Conservation (phyloP, 2,888 invertebrate genomes). For the Trichopria drosophilae region DNA sequence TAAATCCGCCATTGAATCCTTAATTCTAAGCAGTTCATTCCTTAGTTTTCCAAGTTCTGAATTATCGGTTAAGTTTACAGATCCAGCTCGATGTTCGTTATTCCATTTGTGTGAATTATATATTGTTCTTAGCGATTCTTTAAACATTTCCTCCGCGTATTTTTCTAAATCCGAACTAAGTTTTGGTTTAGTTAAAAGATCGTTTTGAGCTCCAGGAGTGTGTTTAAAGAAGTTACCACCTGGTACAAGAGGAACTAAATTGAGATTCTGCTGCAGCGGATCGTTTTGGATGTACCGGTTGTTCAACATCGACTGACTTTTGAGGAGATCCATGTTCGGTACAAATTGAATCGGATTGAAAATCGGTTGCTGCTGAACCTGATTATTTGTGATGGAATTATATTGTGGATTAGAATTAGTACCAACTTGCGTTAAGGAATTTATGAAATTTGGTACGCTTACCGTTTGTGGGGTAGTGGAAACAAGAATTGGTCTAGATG, state of each 20-base stretch:
- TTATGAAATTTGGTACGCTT: slow-evolving; percentile 43
- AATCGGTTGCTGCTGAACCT: slow-evolving; percentile 38
- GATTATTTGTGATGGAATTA: slow-evolving; percentile 16
- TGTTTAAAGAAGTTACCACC: slow-evolving; percentile 54
- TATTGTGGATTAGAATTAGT: slow-evolving; percentile 33
- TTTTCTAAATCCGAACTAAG: slow-evolving; percentile 49
- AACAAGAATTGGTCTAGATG: slow-evolving; percentile 40
- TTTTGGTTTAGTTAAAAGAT: slow-evolving; percentile 48
- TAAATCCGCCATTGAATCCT: slow-evolving; percentile 38
- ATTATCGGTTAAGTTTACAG: slow-evolving; percentile 41
- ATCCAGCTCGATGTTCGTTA: slow-evolving; percentile 43
- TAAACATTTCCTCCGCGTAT: slow-evolving; percentile 56
- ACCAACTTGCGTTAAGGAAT: slow-evolving; percentile 47
- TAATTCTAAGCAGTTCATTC: slow-evolving; percentile 47
- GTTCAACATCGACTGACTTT: slow-evolving; percentile 50
- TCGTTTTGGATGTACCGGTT: slow-evolving; percentile 40
- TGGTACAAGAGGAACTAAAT: slow-evolving; percentile 49
- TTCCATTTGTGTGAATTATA: slow-evolving; percentile 57
- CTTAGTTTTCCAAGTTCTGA: slow-evolving; percentile 46
- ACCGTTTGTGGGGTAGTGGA: slow-evolving; percentile 37
- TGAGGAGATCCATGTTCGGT: slow-evolving; percentile 50
- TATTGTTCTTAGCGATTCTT: slow-evolving; percentile 54
- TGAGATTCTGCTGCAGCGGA: slow-evolving; percentile 45
- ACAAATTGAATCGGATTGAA: slow-evolving; percentile 55
- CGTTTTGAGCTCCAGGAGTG: slow-evolving; percentile 40